These are phyloP conservation scores for Zonotrichia leucophrys DNA, from an alignment of 2,113 vertebrate species.

Conservation along the genomic window DNA sequence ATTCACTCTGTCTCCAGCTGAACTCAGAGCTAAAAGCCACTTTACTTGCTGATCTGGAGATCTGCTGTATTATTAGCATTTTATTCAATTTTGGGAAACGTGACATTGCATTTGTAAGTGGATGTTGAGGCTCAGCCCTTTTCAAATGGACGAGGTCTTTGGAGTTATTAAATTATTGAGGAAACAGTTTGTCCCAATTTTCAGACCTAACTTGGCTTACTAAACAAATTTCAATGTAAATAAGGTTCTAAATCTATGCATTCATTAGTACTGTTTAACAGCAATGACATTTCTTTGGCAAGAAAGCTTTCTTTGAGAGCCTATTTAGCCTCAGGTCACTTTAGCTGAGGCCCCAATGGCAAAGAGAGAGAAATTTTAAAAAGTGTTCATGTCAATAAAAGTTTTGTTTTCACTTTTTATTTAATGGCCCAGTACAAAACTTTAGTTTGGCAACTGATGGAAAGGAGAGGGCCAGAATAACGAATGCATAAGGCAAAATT, in stretches of 20 bases:
- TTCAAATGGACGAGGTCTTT: constrained; percentile 61
- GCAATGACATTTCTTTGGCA: constrained; percentile 64
- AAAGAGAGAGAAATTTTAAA: neutral
- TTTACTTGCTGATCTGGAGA: constrained; percentile 64
- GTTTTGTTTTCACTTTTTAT: constrained; percentile 44
- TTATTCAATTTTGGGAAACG: constrained; percentile 69
- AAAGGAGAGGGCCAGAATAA: neutral
- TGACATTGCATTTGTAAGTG: constrained; percentile 73
- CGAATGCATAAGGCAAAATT: neutral
- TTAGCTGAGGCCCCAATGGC: constrained; percentile 17
- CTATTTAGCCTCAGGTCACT: constrained; percentile 55
- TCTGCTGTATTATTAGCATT: constrained; percentile 70
- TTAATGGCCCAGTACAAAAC: constrained; percentile 4
- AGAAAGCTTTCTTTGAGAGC: constrained; percentile 57
- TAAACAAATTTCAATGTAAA: constrained; percentile 74
- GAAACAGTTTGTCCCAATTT: constrained; percentile 68
- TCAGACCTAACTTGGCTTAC: constrained; percentile 63
- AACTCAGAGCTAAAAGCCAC: constrained; percentile 72
- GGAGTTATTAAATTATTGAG: constrained; percentile 70
- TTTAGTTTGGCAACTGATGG: neutral
- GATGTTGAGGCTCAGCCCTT: constrained; percentile 55
- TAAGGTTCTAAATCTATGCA: constrained; percentile 67
- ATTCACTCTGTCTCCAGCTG: constrained; percentile 59
- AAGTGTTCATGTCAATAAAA: constrained; percentile 43
- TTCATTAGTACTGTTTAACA: constrained; percentile 63